Base-by-base conservation (phyloP, 1,140 invertebrate species). In the Sycobia sp. region DNA sequence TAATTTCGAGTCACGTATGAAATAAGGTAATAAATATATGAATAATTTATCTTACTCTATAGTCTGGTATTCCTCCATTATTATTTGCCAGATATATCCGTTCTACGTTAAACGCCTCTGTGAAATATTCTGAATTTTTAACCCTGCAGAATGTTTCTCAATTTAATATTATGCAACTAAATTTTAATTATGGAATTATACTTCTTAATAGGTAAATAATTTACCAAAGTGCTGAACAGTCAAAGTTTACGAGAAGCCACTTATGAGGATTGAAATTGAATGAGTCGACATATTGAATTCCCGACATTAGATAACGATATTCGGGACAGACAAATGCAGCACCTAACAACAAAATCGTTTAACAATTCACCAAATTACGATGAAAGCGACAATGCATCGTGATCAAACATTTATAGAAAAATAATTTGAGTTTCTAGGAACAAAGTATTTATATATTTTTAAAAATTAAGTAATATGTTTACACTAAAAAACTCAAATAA, bases 191-290 rank as follows among this genome's bases (percentile, higher is more conserved):
- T 18, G 36, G n/a, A 10, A 9, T 34, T 4, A 3, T 51, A 23
- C 16, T 29, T 13, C 41, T 27, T 16, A 58, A 36, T 22, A 25
- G 1, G 4, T 11, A 44, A 22, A 41, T 47, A 25, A 69, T 66
- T 59, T 59, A 84, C 91, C 92, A 94, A 84, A 93, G 85, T 4
- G 89, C 87, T 0, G 94, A 95, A 73, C 93, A 96, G 75, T 98
- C 96, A 66, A 96, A 97, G 74, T 94, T 96, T 0, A 94, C 87
- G 22, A 96, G 81, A 77, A 98, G 83, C 90, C 94, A 97, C 80
- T 98, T 97, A 71, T 97, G 95, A 0, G 91, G 86, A 76, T 97
- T 97, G 56, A 95, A 89, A 76, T 95, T 94, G 64, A 97, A 90
- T 0, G 94, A 96, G 69, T 94, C 89, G 0, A 87, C 90, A 59